A percentile compares a stretch with the other conserved stretches of the same genome.
Evolutionary conservation across 2,797 vertebrate species (phyloP).

Genomic region (Perodicticus potto): DNA sequence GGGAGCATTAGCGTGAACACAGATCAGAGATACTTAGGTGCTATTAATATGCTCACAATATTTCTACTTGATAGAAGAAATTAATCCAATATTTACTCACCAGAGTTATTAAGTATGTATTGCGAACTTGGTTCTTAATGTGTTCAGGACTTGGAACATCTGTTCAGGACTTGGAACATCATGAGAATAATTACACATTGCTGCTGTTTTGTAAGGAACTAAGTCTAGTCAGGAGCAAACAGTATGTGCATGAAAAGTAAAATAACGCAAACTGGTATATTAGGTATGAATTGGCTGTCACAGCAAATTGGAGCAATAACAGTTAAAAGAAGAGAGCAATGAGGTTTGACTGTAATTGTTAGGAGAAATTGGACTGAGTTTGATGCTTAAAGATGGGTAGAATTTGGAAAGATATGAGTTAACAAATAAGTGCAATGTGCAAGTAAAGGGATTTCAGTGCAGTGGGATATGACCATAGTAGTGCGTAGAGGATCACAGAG

Average conservation of each 20-base stretch:
- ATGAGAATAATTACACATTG: not conserved
- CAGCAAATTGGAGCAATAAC: not conserved
- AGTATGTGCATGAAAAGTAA: not conserved
- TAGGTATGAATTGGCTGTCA: not conserved
- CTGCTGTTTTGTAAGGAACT: not conserved
- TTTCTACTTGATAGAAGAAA: not conserved
- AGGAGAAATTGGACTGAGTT: not conserved
- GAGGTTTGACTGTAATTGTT: not conserved
- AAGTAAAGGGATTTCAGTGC: not conserved
- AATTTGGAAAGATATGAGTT: not conserved
- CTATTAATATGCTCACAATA: not conserved
- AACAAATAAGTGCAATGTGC: not conserved
- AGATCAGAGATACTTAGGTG: not conserved
- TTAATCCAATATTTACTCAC: not conserved
- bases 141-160: conserved; percentile 13
- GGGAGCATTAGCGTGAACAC: not conserved
- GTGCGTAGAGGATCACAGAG: not conserved
- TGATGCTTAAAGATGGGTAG: not conserved
- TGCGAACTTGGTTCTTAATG: not conserved
- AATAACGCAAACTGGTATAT: not conserved
- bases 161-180: conserved; percentile 13
- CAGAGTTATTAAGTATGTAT: not conserved
- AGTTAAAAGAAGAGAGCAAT: not conserved
- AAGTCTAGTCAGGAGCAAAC: not conserved
- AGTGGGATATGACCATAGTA: not conserved